These are phyloP conservation scores for Nestor notabilis DNA, from an alignment of 2,113 vertebrate genomes.

Conservation along the genomic window DNA sequence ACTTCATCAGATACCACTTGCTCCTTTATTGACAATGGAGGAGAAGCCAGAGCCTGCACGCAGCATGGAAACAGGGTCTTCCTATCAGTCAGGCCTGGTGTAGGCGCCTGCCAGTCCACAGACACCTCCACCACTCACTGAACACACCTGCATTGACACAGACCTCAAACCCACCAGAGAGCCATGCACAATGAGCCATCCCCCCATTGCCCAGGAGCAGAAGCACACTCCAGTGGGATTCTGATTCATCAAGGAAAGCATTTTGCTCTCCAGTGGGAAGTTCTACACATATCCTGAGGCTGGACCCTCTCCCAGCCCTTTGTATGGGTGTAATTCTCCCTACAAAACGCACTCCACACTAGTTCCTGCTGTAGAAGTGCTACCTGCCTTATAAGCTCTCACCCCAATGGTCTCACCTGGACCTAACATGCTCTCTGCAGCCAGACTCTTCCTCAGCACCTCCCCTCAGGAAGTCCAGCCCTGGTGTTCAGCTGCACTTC, in stretches of 20 bases:
- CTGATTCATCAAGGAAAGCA: too few relatives aligned
- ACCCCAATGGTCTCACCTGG: neutral
- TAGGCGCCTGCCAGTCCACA: neutral
- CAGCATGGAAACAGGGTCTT: neutral
- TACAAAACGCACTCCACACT: fast-evolving
- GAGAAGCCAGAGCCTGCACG: neutral
- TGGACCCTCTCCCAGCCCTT: neutral
- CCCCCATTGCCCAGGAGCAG: neutral
- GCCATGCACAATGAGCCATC: fast-evolving
- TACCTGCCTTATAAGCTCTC: neutral
- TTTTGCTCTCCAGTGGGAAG: neutral
- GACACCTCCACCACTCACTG: neutral
- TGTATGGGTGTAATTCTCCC: fast-evolving
- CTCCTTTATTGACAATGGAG: neutral
- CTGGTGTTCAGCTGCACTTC: neutral
- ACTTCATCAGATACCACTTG: neutral
- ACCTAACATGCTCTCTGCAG: neutral
- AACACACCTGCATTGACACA: neutral
- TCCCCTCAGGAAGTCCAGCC: neutral
- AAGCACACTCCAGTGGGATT: neutral
- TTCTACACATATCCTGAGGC: neutral
- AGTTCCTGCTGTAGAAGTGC: neutral
- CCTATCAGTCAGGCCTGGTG: neutral
- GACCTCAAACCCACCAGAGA: neutral
- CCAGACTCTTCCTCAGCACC: neutral